Evolutionary conservation across 2,888 invertebrate species (phyloP), one percentile per base, ranked within the genome.

Genomic region (Dendrolimus houi): DNA sequence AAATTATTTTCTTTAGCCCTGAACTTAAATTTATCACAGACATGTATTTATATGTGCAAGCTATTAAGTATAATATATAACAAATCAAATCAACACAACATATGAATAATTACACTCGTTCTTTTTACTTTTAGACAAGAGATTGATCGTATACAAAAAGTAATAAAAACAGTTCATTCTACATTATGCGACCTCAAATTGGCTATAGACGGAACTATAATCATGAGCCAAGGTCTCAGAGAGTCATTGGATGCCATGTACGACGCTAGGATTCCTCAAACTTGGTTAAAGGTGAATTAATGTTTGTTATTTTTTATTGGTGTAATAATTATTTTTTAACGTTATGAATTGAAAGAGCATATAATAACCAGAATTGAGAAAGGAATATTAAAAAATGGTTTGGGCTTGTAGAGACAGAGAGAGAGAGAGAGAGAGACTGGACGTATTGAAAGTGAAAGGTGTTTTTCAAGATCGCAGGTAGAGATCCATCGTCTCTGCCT

Each of bases 161-260:
- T 98, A 9, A 95, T 98, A 57, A 93, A 93, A 70, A 92, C 91
- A 7, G 97, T 98, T 0, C 92, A 94, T 56, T 93, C 93, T 1
- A 98, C 98, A 8, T 87, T 99, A 55, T 94, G 94, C 57, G 97
- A 99, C 84, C 91, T 99, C 56, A 97, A 98, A 81, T 91, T 98
- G 62, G 99, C 99, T 12, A 98, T 99, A 63, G 98, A 99, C 74
- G 99, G 99, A 47, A 98, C 98, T 0, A 98, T 99, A 68, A 96
- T 99, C 41, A 99, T 99, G 98, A 98, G 97, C 73, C 97, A 97
- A 75, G 94, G 93, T 29, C 91, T 99, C 42, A 92, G 96, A 61
- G 96, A 96, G 67, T 96, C 98, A 0, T 87, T 99, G 52, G 98
- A 99, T 79, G 96, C 98, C 12, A 98, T 99, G 97, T 98, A 97